Conservation (phyloP, 1,140 invertebrate genomes). For the Plodia interpunctella region DNA sequence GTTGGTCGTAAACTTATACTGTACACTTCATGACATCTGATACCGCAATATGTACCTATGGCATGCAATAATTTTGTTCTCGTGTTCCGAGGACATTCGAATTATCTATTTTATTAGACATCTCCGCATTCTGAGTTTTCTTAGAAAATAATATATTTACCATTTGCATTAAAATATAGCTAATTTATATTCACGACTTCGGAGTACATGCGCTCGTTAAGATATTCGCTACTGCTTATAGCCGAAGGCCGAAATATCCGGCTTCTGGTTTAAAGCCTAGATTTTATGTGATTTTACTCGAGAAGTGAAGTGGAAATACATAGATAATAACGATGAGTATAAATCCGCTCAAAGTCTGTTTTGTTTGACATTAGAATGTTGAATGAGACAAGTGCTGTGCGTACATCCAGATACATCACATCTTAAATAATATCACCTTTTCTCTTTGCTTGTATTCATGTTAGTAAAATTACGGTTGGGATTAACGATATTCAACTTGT, state of each 20-base stretch:
- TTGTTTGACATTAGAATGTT: no score
- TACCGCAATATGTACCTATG: not conserved
- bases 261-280: not conserved
- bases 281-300: not conserved
- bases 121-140: not conserved
- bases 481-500: no score
- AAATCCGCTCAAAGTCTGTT: not conserved
- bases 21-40: not conserved
- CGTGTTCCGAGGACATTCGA: not conserved
- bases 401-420: no score
- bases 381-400: no score
- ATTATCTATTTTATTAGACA: slow-evolving; percentile 1
- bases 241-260: slow-evolving; percentile 1
- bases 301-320: not conserved
- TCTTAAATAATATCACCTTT: no score
- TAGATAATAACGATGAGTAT: not conserved
- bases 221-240: not conserved
- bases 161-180: slow-evolving; percentile 4
- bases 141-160: not conserved
- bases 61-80: not conserved
- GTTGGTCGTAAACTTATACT: not conserved
- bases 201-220: not conserved
- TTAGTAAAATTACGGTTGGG: no score
- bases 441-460: no score
- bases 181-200: slow-evolving; percentile 7